phyloP scores from a whole-genome alignment of 2,113 vertebrate species.

The Anoplopoma fimbria region DNA sequence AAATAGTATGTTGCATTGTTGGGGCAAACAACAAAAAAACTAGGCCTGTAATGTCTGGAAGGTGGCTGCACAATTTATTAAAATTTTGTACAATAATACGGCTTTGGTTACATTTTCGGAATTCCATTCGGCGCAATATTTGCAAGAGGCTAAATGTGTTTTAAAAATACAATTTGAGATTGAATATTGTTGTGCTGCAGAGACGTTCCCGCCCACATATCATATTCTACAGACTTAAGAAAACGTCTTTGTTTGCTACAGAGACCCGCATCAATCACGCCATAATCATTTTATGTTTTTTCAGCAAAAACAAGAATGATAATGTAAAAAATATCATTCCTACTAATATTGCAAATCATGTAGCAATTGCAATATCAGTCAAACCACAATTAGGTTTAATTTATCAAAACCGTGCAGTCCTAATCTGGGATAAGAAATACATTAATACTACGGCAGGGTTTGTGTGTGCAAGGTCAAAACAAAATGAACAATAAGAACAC shows the following conservation, averaged over 20 bases:
- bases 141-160: neutral
- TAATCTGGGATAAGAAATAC: constrained; percentile 30
- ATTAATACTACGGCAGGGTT: constrained; percentile 26
- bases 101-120: neutral
- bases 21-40: neutral
- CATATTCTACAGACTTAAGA: neutral
- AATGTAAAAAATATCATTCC: neutral
- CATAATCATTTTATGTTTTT: neutral
- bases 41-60: constrained; percentile 43
- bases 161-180: neutral
- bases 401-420: neutral
- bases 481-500: constrained; percentile 18
- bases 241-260: neutral
- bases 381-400: neutral
- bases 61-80: neutral
- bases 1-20: constrained; percentile 28
- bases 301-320: neutral
- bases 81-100: neutral
- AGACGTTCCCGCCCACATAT: neutral
- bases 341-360: neutral
- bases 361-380: neutral
- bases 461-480: constrained; percentile 20
- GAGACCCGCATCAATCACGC: neutral
- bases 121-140: neutral
- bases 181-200: neutral